phyloP scores from a whole-genome alignment of 2,888 invertebrate species.

The Rhamphomyia laevipes region DNA sequence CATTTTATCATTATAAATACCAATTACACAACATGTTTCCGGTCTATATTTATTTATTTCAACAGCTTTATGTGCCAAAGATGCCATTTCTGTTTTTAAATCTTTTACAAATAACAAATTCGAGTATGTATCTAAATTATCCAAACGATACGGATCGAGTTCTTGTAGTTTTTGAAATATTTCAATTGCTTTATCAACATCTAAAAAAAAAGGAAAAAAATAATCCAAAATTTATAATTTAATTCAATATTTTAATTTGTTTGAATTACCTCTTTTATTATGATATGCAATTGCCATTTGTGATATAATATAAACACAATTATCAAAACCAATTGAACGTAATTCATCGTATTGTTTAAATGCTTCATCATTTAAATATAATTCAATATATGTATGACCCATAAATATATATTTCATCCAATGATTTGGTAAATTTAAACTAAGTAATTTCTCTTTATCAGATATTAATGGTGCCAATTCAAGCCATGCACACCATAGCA shows the following conservation, averaged over 20 bases:
- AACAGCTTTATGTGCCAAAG: slow-evolving; percentile 85
- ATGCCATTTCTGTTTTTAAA: slow-evolving; percentile 79
- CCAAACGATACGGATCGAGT: slow-evolving; percentile 84
- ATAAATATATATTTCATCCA: slow-evolving; percentile 93
- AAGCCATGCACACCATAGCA: slow-evolving; percentile 92
- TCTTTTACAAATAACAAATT: slow-evolving; percentile 92
- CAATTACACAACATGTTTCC: slow-evolving; percentile 96
- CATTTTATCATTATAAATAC: slow-evolving; percentile 27
- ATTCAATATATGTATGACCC: slow-evolving; percentile 79
- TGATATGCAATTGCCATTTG: slow-evolving; percentile 90
- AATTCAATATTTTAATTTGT: background rate
- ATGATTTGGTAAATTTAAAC: slow-evolving; percentile 62
- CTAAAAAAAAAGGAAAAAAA: slow-evolving; percentile 37
- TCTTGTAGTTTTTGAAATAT: slow-evolving; percentile 73
- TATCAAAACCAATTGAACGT: slow-evolving; percentile 66
- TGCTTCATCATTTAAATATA: slow-evolving; percentile 83
- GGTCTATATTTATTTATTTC: slow-evolving; percentile 93
- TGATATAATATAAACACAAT: slow-evolving; percentile 79
- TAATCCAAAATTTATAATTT: background rate
- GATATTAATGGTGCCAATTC: slow-evolving; percentile 78
- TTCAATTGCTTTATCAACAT: slow-evolving; percentile 78
- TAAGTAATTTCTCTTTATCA: slow-evolving; percentile 62
- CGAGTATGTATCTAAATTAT: slow-evolving; percentile 94
- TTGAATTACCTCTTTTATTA: slow-evolving; percentile 65
- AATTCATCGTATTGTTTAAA: slow-evolving; percentile 69